A percentile compares a stretch with the other conserved stretches of the same genome.
phyloP scores from a whole-genome alignment of 1,140 invertebrate genomes.

The Drosophila bifasciata region DNA sequence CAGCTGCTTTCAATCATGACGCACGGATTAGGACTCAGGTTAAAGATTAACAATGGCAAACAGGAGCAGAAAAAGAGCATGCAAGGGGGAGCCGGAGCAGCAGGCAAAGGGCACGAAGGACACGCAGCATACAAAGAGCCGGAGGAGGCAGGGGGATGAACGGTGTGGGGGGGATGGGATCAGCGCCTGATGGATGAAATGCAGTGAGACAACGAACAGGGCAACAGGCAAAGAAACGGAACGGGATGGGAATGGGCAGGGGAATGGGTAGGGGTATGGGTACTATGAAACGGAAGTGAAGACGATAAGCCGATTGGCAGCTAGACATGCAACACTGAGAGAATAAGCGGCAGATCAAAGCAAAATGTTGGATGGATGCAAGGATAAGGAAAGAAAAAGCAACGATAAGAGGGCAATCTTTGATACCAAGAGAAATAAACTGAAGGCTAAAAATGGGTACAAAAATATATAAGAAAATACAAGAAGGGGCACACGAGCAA shows the following conservation, averaged over 20 bases:
- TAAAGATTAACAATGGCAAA: constrained; percentile 71
- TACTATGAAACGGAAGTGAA: constrained; percentile 13
- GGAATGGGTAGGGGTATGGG: too few relatives aligned
- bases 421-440: too few relatives aligned
- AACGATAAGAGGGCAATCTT: too few relatives aligned
- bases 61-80: constrained; percentile 21
- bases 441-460: too few relatives aligned
- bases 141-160: too few relatives aligned
- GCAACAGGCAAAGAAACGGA: not conserved
- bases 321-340: not conserved
- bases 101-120: not conserved
- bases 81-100: not conserved
- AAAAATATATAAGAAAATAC: too few relatives aligned
- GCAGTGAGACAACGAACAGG: constrained; percentile 5
- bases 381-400: too few relatives aligned
- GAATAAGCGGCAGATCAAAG: constrained; percentile 8
- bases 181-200: constrained; percentile 15
- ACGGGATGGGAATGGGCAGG: constrained; percentile 18
- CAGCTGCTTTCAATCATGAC: constrained; percentile 78
- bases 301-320: constrained; percentile 53
- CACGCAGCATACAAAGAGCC: too few relatives aligned
- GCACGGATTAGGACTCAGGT: constrained; percentile 76
- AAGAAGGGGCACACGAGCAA: too few relatives aligned
- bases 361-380: not conserved
- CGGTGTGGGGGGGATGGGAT: not conserved